Evolutionary conservation across 30 jellyfish, hydroid and myxozoan species (phyloP).

Genomic region (Turritopsis dohrnii): DNA sequence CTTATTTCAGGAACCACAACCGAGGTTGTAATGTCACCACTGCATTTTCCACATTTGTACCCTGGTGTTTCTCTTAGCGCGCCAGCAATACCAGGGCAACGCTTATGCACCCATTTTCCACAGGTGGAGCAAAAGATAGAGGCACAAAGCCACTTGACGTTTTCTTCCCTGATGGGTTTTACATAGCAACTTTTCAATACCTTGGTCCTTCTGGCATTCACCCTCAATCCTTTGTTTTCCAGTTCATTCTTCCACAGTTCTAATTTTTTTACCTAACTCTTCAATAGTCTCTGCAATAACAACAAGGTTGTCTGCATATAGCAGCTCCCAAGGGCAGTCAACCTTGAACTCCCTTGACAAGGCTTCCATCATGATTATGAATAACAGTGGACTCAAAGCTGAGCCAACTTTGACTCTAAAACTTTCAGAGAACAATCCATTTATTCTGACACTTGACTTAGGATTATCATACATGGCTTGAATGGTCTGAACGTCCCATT

Average conservation of each 20-base stretch:
- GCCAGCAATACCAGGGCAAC: conserved; percentile 11
- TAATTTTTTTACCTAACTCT: too few species aligned
- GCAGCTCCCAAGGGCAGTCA: too few species aligned
- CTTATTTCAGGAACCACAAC: too few species aligned
- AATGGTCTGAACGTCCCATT: too few species aligned
- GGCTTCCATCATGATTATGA: background rate
- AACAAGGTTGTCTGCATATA: conserved; percentile 7
- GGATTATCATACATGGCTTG: too few species aligned
- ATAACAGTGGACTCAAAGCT: conserved; percentile 11
- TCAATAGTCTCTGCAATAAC: conserved; percentile 3
- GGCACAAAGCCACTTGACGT: conserved; percentile 11
- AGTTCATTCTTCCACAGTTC: conserved; percentile 7
- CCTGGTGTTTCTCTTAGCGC: too few species aligned
- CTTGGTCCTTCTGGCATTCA: conserved; percentile 3
- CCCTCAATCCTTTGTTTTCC: conserved; percentile 8
- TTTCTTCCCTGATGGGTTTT: conserved; percentile 7
- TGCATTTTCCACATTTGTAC: too few species aligned
- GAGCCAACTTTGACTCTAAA: too few species aligned
- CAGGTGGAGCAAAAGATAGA: conserved; percentile 4
- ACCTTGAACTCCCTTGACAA: too few species aligned
- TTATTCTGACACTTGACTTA: conserved; percentile 8
- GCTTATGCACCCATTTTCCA: conserved; percentile 11
- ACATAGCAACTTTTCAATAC: conserved; percentile 11
- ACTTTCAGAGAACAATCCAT: conserved; percentile 11
- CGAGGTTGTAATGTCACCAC: too few species aligned